These are phyloP conservation scores for Porites lobata DNA, from an alignment of 92 coral and sea anemone genomes.

Conservation along the genomic window DNA sequence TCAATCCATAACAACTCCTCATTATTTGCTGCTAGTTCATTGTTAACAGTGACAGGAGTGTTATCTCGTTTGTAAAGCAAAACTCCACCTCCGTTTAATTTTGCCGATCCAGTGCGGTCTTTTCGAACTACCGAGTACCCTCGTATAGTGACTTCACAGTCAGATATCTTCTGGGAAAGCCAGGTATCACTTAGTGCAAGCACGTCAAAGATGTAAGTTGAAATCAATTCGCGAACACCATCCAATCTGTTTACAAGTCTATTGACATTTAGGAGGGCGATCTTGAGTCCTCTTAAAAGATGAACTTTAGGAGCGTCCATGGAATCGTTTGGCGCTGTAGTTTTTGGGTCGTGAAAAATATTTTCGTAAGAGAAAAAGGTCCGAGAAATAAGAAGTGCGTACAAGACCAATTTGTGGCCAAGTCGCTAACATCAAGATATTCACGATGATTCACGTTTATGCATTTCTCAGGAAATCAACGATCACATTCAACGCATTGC, in stretches of 20 bases:
- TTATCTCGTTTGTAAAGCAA: constrained; percentile 30
- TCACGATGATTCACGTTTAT: constrained; percentile 49
- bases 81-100: constrained; percentile 26
- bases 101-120: constrained; percentile 13
- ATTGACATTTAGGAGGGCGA: constrained; percentile 34
- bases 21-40: constrained; percentile 1
- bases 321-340: background rate
- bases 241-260: constrained; percentile 31
- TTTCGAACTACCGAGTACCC: constrained; percentile 18
- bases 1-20: constrained; percentile 33
- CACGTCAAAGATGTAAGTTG: constrained; percentile 16
- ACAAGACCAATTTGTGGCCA: constrained; percentile 29
- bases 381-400: constrained; percentile 4
- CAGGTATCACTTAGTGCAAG: constrained; percentile 43
- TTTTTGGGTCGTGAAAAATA: background rate
- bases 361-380: background rate
- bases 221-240: background rate
- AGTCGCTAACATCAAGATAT: constrained; percentile 34
- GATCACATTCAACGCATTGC: constrained; percentile 37
- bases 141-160: constrained; percentile 35
- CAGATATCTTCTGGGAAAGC: constrained; percentile 34
- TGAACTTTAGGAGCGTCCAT: constrained; percentile 3
- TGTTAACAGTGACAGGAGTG: constrained; percentile 17
- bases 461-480: constrained; percentile 32
- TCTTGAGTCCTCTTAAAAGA: constrained; percentile 25